These are phyloP conservation scores for Bambusicola thoracicus DNA, from an alignment of 2,113 vertebrate species.

Conservation along the genomic window DNA sequence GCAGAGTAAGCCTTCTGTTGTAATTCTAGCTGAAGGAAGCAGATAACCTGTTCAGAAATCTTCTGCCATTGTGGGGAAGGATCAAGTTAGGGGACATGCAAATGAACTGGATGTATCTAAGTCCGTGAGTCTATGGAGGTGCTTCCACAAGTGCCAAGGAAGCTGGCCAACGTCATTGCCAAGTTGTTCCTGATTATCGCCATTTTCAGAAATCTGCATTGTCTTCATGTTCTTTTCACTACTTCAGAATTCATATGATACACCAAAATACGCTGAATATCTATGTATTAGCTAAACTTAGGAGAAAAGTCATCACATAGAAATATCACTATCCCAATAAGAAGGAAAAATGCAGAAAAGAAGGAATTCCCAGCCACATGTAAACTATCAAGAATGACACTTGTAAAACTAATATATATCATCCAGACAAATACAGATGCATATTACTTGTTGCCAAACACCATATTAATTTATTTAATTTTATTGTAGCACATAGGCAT, in stretches of 20 bases:
- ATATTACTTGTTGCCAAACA: background rate
- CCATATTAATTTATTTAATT: background rate
- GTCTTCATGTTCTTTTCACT: background rate
- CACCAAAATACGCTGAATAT: background rate
- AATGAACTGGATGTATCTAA: background rate
- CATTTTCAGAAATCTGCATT: background rate
- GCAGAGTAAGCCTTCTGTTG: background rate
- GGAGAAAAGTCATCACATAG: background rate
- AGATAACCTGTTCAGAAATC: background rate
- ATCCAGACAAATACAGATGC: background rate
- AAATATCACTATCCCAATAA: background rate
- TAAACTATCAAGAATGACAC: background rate
- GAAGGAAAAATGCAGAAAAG: background rate
- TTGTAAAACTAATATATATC: background rate
- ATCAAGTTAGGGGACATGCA: background rate
- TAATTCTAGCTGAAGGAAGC: background rate
- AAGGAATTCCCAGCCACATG: background rate
- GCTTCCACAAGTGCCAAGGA: background rate
- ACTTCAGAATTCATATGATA: background rate
- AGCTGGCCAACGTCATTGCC: background rate
- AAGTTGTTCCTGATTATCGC: background rate
- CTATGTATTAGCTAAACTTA: background rate
- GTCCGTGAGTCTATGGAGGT: background rate
- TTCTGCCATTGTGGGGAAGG: background rate
- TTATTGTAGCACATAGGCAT: background rate